A percentile compares a stretch with the other conserved stretches of the same genome.
These are phyloP conservation scores for Cyrtodaria siliqua DNA, from an alignment of 2,888 invertebrate genomes.

Conservation along the genomic window DNA sequence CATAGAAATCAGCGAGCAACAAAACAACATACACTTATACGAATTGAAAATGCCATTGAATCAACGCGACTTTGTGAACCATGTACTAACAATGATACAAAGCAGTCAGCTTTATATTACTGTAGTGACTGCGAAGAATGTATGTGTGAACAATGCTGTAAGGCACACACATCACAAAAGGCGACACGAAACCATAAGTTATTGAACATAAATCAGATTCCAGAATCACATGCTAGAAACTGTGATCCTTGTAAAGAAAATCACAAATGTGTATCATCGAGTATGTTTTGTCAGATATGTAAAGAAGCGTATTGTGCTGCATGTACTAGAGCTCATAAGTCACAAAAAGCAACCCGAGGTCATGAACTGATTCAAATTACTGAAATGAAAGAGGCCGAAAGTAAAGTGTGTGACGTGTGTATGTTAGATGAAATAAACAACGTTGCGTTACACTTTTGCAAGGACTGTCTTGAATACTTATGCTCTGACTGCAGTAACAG, in stretches of 20 bases:
- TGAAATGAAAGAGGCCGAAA: background rate
- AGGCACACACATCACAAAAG: slow-evolving; percentile 1
- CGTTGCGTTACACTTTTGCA: background rate
- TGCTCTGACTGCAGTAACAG: background rate
- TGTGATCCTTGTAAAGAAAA: too few species aligned
- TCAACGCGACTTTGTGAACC: too few species aligned
- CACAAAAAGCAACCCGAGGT: background rate
- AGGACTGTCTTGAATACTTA: background rate
- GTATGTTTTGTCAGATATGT: too few species aligned
- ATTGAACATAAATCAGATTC: too few species aligned
- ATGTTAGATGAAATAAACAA: too few species aligned
- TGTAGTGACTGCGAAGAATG: slow-evolving; percentile 6
- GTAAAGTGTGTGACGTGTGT: too few species aligned
- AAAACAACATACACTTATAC: background rate
- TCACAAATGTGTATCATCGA: too few species aligned
- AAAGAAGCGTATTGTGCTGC: too few species aligned
- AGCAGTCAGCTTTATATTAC: too few species aligned
- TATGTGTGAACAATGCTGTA: background rate
- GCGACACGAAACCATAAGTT: background rate
- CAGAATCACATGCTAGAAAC: too few species aligned
- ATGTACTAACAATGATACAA: too few species aligned
- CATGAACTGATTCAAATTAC: background rate
- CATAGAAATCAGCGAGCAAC: slow-evolving; percentile 1
- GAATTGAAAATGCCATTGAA: background rate
- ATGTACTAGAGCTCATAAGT: background rate